Evolutionary conservation across 2,888 invertebrate genomes (phyloP), one percentile per base, ranked within the genome.

Genomic region (Linyphia triangularis): DNA sequence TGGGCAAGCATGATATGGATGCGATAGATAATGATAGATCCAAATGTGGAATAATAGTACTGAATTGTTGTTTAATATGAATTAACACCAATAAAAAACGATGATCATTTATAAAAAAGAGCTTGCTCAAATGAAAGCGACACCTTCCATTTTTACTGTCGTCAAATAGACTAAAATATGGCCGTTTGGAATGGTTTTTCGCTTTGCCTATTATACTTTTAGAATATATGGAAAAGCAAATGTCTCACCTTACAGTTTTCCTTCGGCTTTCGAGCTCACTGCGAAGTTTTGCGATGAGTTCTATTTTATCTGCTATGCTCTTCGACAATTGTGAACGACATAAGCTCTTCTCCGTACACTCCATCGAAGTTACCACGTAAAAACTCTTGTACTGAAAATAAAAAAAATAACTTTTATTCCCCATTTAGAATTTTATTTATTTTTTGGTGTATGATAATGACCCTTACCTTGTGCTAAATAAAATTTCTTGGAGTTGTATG

Each of bases 211-310:
- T 3, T 16, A 10, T 13, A 3, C 2, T 43, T 43, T 7, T 43
- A 16, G 10, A 4, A 43, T 43, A 13, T 9, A 43, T 3, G 3
- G 16, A 43, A 3, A 9, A 10, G 16, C 6, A 43, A 43, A 22
- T 10, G 22, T n/a, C 37, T 77, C 24, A 77, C 77, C 77, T 61
- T 3, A 30, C 26, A 37, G 19, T 77, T 9, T 77, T 63, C n/a
- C 37, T 77, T 10, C 33, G 19, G n/a, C 16, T 13, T 5, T 77
- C 40, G 13, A 61, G 24, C 16, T 77, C 59, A 5, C 30, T 59
- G 33, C 37, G 22, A 3, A 77, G 40, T n/a, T 77, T 59, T 24
- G 61, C 22, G 9, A 63, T 77, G 26, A 77, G 37, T 6, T 63
- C 37, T 5, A 26, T 16, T 16, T 77, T 77, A 2, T 61, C 24